Percentiles rank a stretch among this genome's conserved stretches.
Conservation (phyloP, 2,113 vertebrate genomes). For the Nematolebias whitei region DNA sequence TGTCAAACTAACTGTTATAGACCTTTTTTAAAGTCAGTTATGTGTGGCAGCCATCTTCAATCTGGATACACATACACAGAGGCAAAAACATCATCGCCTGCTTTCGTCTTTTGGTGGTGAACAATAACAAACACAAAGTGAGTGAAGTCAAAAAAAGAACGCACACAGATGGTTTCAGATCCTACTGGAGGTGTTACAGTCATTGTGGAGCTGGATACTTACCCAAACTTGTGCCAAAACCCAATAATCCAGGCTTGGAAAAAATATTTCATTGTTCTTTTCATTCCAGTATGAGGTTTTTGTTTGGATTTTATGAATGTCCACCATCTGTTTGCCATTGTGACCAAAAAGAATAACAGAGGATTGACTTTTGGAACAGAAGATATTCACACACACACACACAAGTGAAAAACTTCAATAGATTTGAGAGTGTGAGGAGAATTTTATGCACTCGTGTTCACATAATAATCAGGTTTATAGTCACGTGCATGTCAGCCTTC, state of each 20-base stretch:
- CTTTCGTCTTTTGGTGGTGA: no score
- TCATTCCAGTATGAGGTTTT: background rate
- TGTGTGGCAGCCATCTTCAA: no score
- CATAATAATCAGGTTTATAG: no score
- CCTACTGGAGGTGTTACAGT: conserved; percentile 1
- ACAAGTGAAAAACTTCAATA: conserved; percentile 5
- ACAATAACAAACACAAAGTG: no score
- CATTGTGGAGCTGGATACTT: background rate
- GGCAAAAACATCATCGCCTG: no score
- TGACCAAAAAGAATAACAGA: background rate
- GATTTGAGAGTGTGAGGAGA: background rate
- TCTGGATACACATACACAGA: no score
- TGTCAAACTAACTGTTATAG: no score
- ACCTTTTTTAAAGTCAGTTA: no score
- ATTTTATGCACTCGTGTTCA: no score
- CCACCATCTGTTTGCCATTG: background rate
- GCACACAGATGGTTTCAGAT: background rate
- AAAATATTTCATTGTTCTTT: background rate
- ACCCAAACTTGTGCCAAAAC: background rate
- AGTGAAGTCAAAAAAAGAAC: background rate
- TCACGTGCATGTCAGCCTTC: background rate
- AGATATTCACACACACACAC: background rate
- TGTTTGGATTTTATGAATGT: background rate
- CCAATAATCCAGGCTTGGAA: background rate
- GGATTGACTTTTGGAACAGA: background rate